phyloP scores from a whole-genome alignment of 2,113 vertebrate species.

The Sapajus apella region DNA sequence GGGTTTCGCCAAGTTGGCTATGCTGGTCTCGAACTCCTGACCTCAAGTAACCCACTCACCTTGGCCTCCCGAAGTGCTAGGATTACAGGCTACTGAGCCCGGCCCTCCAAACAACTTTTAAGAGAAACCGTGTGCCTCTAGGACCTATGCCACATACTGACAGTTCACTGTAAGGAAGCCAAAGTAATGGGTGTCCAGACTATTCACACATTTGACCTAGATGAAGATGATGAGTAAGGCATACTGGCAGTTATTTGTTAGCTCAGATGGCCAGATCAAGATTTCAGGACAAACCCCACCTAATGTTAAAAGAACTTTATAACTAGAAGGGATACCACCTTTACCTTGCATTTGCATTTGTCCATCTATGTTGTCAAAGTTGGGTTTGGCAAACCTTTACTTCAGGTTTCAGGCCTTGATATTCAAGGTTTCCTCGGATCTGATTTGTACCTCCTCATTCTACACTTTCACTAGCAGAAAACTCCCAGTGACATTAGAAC shows the following conservation, averaged over 20 bases:
- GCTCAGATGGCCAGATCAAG: constrained; percentile 9
- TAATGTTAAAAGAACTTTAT: neutral
- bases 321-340: neutral
- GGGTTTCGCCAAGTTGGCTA: no score
- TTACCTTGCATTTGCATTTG: neutral
- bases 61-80: no score
- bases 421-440: neutral
- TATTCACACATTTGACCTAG: neutral
- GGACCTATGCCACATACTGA: neutral
- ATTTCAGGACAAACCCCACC: neutral
- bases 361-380: neutral
- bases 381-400: neutral
- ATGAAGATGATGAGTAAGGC: neutral
- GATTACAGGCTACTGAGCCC: no score
- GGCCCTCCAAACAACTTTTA: neutral
- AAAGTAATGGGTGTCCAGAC: neutral
- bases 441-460: neutral
- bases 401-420: neutral
- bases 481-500: neutral
- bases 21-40: no score
- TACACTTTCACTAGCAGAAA: neutral
- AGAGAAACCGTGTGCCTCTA: neutral
- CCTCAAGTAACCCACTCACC: no score
- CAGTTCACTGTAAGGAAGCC: neutral
- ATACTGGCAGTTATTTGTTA: neutral